These are phyloP conservation scores for Betta splendens DNA, from an alignment of 2,797 vertebrate species.

Conservation along the genomic window DNA sequence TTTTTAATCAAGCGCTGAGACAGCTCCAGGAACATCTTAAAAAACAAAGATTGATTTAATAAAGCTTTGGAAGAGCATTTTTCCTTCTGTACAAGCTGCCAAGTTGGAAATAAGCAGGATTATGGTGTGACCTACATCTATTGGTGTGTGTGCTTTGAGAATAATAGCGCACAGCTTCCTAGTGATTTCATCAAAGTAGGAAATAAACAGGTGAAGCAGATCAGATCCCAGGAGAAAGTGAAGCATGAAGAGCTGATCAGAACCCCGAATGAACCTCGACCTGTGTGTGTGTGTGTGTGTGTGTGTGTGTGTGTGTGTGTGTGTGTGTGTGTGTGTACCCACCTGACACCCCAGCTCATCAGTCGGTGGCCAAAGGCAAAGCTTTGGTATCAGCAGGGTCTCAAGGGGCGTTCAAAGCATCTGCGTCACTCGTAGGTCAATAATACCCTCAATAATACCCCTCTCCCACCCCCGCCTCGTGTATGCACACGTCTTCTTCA, in stretches of 20 bases:
- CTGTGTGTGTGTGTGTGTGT: slow-evolving; percentile 1
- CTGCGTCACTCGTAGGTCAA: too few species aligned
- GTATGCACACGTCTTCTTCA: too few species aligned
- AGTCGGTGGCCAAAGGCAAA: slow-evolving; percentile 35
- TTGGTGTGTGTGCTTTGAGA: too few species aligned
- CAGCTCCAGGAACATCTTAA: slow-evolving; percentile 32
- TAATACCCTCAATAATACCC: slow-evolving; percentile 49
- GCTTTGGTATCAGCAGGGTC: slow-evolving; percentile 40
- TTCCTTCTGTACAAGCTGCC: slow-evolving; percentile 5
- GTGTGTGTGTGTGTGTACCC: slow-evolving; percentile 1
- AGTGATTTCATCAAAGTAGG: too few species aligned
- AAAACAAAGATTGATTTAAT: slow-evolving; percentile 10
- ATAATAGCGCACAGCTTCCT: too few species aligned
- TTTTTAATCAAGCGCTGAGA: slow-evolving; percentile 2
- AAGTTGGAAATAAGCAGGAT: slow-evolving; percentile 12
- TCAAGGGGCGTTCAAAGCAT: slow-evolving; percentile 57
- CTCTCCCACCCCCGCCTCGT: not conserved
- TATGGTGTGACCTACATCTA: slow-evolving; percentile 1
- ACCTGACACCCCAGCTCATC: slow-evolving; percentile 14
- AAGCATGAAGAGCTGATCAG: not conserved
- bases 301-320: slow-evolving; percentile 14
- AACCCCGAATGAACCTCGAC: too few species aligned
- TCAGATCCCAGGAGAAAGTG: slow-evolving; percentile 1
- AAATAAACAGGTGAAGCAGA: slow-evolving; percentile 8
- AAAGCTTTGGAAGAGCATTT: slow-evolving; percentile 9